phyloP scores from a whole-genome alignment of 2,888 invertebrate species.

The Atethmia centrago region DNA sequence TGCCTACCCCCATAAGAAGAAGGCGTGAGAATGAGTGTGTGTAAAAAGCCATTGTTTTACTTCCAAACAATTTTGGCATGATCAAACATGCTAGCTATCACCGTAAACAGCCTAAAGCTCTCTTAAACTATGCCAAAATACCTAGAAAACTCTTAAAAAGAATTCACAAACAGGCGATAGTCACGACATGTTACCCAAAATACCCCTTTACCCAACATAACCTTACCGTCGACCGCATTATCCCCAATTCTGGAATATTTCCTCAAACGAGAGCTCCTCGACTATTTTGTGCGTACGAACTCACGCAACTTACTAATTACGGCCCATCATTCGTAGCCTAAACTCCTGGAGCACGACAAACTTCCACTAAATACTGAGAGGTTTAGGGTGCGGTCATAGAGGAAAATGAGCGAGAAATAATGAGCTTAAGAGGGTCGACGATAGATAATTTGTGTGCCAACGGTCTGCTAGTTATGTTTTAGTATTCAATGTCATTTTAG shows the following conservation, averaged over 20 bases:
- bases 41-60: too few relatives aligned
- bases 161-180: constrained; percentile 11
- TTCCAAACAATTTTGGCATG: neutral
- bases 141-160: constrained; percentile 19
- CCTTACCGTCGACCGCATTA: constrained; percentile 54
- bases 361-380: constrained; percentile 70
- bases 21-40: too few relatives aligned
- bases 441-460: constrained; percentile 21
- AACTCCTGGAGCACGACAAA: constrained; percentile 70
- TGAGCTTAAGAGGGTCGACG: constrained; percentile 19
- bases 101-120: neutral
- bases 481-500: constrained; percentile 12
- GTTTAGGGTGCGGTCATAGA: constrained; percentile 23
- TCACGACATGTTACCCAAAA: constrained; percentile 43
- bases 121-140: constrained; percentile 4
- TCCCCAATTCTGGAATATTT: constrained; percentile 63
- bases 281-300: constrained; percentile 61
- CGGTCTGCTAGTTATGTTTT: constrained; percentile 15
- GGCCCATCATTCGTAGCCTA: constrained; percentile 71
- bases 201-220: constrained; percentile 28
- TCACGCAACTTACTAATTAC: constrained; percentile 74
- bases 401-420: constrained; percentile 56
- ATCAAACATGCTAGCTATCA: neutral
- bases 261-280: constrained; percentile 54
- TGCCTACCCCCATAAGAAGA: too few relatives aligned